These are phyloP conservation scores for Phalloptychus januarius DNA, from an alignment of 2,797 vertebrate genomes.

Conservation along the genomic window DNA sequence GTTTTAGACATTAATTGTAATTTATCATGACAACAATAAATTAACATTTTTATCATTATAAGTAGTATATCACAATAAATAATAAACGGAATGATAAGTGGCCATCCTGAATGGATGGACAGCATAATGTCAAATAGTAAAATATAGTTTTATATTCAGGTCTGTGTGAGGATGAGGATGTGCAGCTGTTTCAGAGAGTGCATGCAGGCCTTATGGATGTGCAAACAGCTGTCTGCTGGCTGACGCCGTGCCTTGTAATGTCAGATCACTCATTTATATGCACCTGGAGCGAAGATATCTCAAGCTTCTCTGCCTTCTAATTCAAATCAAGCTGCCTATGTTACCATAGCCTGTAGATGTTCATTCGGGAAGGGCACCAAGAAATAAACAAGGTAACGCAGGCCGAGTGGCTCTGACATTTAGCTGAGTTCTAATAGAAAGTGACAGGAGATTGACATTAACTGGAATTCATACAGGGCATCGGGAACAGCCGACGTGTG, in stretches of 20 bases:
- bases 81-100: too few species aligned
- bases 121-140: neutral
- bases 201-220: slow-evolving; percentile 56
- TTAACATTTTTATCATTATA: too few species aligned
- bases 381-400: slow-evolving; percentile 84
- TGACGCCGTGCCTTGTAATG: slow-evolving; percentile 76
- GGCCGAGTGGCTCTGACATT: slow-evolving; percentile 81
- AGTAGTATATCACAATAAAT: too few species aligned
- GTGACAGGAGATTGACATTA: slow-evolving; percentile 88
- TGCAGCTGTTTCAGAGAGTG: slow-evolving; percentile 57
- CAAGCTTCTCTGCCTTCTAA: slow-evolving; percentile 81
- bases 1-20: too few species aligned
- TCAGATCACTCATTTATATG: slow-evolving; percentile 83
- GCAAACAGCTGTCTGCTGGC: slow-evolving; percentile 82
- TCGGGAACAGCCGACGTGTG: slow-evolving; percentile 75
- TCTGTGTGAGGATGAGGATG: slow-evolving; percentile 30
- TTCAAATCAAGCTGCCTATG: slow-evolving; percentile 81
- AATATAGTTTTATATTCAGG: slow-evolving; percentile 37
- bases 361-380: slow-evolving; percentile 84
- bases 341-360: slow-evolving; percentile 82
- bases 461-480: slow-evolving; percentile 87
- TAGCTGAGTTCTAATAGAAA: slow-evolving; percentile 84
- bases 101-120: neutral
- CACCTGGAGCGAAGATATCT: slow-evolving; percentile 85
- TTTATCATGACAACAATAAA: too few species aligned